Evolutionary conservation across 2,113 vertebrate genomes (phyloP).

Genomic region (Mola mola): DNA sequence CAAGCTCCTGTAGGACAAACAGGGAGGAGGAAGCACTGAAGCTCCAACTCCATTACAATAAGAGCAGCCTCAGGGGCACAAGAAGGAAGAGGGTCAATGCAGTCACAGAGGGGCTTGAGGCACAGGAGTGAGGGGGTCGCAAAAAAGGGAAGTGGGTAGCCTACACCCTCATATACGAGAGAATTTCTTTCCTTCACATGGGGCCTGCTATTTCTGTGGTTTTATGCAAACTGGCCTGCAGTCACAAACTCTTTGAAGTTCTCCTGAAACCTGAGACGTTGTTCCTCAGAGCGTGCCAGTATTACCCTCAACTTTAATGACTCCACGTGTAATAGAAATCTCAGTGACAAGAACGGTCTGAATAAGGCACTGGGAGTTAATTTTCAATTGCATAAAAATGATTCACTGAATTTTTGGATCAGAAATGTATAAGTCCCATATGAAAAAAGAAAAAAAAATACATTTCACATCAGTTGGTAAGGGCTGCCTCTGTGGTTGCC

Average conservation of each 20-base stretch:
- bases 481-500: no score
- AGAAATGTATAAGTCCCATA: no score
- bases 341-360: constrained; percentile 22
- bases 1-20: constrained; percentile 66
- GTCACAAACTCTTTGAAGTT: constrained; percentile 43
- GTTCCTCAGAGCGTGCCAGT: constrained; percentile 7
- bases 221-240: constrained; percentile 46
- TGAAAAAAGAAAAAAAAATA: no score
- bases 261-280: constrained; percentile 44
- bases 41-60: constrained; percentile 63
- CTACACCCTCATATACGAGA: constrained; percentile 46
- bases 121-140: constrained; percentile 49
- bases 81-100: constrained; percentile 70
- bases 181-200: constrained; percentile 60
- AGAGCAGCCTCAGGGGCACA: constrained; percentile 62
- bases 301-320: constrained; percentile 32
- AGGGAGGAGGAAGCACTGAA: constrained; percentile 65
- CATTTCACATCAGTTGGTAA: no score
- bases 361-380: constrained; percentile 15
- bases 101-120: constrained; percentile 67
- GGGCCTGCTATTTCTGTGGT: constrained; percentile 46
- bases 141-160: constrained; percentile 52
- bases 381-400: constrained; percentile 60
- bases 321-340: constrained; percentile 36
- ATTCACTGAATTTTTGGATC: no score